Base-by-base conservation (phyloP, 2,888 invertebrate species). In the Itoplectis maculator region DNA sequence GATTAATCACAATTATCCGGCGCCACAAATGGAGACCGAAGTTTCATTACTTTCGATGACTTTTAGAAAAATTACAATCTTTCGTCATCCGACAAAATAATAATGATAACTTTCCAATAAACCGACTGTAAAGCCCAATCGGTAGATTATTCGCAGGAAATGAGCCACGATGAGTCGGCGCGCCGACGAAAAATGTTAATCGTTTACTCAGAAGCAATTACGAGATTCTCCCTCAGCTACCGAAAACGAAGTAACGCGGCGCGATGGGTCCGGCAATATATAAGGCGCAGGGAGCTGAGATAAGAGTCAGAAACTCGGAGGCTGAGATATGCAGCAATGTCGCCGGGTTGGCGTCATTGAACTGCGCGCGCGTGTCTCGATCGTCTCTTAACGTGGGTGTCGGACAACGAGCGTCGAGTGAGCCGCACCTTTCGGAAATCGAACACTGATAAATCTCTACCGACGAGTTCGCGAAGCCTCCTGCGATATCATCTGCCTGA, bases 371-470 rank as follows among this genome's bases (percentile, higher is more conserved):
- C 20, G 54, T 77, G 72, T 45, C 68, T 72, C 61, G 18, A 40
- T 49, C 40, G n/a, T 45, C 66, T 18, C 51, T 29, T 69, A 15
- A 73, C 66, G 81, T 77, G 81, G 77, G 81, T 51, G 73, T 66
- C n/a, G 54, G 59, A 63, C 66, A 68, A 73, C 68, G 40, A 73
- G n/a, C n/a, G 65, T 59, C 45, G 47, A 37, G 77, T 23, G 54
- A 54, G 54, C 68, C 81, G 77, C 81, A 77, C 81, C 81, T 81
- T 68, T 63, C 42, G 61, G 68, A 77, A 81, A 61, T 56, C 61
- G 61, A 81, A 81, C n/a, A 73, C 73, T 77, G 68, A 81, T 81
- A 68, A 81, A 77, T 81, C 72, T 81, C 51, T 37, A 68, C 68
- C 51, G 73, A 68, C n/a, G n/a, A n/a, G n/a, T 77, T 81, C 68